A percentile compares a stretch with the other conserved stretches of the same genome.
These are phyloP conservation scores for Leptodactylus fuscus DNA, from an alignment of 2,113 vertebrate species.

Conservation along the genomic window DNA sequence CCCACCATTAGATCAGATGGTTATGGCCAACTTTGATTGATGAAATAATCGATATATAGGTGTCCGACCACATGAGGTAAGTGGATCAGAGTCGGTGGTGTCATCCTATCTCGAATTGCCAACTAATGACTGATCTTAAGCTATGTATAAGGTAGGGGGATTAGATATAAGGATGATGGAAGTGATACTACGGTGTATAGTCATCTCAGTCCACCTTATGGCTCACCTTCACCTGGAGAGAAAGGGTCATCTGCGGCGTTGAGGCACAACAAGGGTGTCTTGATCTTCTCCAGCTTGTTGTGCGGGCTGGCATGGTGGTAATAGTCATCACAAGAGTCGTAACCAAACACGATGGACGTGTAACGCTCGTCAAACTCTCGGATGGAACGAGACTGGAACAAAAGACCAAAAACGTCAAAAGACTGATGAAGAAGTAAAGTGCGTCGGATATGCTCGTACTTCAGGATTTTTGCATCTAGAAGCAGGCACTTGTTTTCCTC, in stretches of 20 bases:
- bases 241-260: slow-evolving; percentile 85
- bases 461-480: too few species aligned
- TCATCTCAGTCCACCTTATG: background rate
- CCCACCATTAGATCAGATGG: too few species aligned
- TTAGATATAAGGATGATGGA: background rate
- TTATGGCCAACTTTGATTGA: too few species aligned
- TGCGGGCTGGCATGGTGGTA: slow-evolving; percentile 78
- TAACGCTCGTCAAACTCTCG: slow-evolving; percentile 82
- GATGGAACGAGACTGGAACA: slow-evolving; percentile 74
- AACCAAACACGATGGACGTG: slow-evolving; percentile 80
- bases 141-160: too few species aligned
- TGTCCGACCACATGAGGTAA: too few species aligned
- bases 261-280: slow-evolving; percentile 80
- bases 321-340: slow-evolving; percentile 76
- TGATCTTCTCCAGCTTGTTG: slow-evolving; percentile 72
- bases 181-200: too few species aligned
- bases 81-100: too few species aligned
- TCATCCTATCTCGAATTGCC: too few species aligned
- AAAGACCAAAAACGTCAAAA: background rate
- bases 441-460: too few species aligned
- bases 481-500: too few species aligned
- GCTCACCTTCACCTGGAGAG: slow-evolving; percentile 74
- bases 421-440: background rate
- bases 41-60: too few species aligned
- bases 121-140: too few species aligned